These are phyloP conservation scores for Colletes gigas DNA, from an alignment of 1,140 invertebrate species.

Conservation along the genomic window DNA sequence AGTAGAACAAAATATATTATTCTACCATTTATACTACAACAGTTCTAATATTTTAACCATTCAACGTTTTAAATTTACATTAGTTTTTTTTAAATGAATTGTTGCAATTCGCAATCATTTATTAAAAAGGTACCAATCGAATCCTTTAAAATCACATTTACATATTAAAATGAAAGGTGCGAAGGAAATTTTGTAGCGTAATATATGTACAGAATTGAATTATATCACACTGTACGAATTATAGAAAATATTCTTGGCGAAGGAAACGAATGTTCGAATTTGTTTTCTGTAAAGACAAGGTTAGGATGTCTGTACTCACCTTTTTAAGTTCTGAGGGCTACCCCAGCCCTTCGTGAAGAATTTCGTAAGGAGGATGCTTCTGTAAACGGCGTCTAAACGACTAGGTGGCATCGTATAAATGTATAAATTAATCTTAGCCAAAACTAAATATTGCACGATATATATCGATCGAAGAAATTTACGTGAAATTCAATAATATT, in stretches of 20 bases:
- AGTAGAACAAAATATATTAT: no score
- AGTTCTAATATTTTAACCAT: no score
- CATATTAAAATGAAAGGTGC: no score
- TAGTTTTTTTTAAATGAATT: no score
- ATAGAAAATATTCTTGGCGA: neutral
- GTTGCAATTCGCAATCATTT: no score
- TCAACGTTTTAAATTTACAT: no score
- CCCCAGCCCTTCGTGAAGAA: conserved; percentile 99
- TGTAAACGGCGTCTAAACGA: conserved; percentile 93
- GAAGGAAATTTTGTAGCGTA: neutral
- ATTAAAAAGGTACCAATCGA: no score
- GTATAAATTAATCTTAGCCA: neutral
- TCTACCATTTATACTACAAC: no score
- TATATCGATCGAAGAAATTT: neutral
- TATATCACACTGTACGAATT: neutral
- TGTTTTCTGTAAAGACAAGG: neutral
- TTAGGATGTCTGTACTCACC: conserved; percentile 81
- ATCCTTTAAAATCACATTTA: no score
- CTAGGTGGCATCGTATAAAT: conserved; percentile 85
- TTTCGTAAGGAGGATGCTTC: conserved; percentile 93
- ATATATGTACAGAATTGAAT: neutral
- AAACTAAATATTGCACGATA: neutral
- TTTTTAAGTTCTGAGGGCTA: conserved; percentile 93
- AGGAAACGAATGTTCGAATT: neutral
- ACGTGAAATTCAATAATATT: neutral